Evolutionary conservation across 2,888 invertebrate species (phyloP).

Genomic region (Papilio elwesi): DNA sequence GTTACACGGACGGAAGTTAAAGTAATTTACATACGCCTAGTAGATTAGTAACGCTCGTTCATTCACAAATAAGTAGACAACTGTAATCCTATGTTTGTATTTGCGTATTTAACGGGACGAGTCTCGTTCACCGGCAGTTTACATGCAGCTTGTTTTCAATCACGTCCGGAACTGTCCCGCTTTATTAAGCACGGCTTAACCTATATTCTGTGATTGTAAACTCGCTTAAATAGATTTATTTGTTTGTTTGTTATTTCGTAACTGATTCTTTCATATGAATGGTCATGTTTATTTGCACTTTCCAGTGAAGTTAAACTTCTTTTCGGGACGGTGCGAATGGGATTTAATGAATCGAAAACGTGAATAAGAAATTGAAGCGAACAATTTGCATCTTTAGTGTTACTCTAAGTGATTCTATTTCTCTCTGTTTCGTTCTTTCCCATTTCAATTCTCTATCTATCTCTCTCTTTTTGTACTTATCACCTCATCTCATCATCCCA

Average conservation of each 20-base stretch:
- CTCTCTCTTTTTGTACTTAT: too few relatives aligned
- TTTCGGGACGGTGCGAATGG: too few relatives aligned
- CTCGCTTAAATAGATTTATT: slow-evolving; percentile 12
- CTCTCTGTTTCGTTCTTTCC: too few relatives aligned
- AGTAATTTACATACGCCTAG: slow-evolving; percentile 5
- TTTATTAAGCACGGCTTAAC: slow-evolving; percentile 32
- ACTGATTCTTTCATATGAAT: not conserved
- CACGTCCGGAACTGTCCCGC: not conserved
- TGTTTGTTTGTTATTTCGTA: not conserved
- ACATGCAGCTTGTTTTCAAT: not conserved
- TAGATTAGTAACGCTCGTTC: slow-evolving; percentile 3
- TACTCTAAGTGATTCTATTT: too few relatives aligned
- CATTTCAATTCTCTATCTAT: too few relatives aligned
- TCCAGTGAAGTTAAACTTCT: too few relatives aligned
- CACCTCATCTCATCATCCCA: too few relatives aligned
- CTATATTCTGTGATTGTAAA: slow-evolving; percentile 25
- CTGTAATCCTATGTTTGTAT: slow-evolving; percentile 28
- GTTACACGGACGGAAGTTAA: not conserved
- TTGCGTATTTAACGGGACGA: slow-evolving; percentile 7
- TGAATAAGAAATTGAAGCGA: too few relatives aligned
- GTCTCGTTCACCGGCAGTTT: slow-evolving; percentile 23
- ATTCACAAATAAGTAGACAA: slow-evolving; percentile 17
- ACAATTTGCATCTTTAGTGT: too few relatives aligned
- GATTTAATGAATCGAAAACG: too few relatives aligned
- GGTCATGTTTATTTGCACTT: too few relatives aligned